Conservation (phyloP, 2,113 vertebrate genomes). For the Caretta caretta region DNA sequence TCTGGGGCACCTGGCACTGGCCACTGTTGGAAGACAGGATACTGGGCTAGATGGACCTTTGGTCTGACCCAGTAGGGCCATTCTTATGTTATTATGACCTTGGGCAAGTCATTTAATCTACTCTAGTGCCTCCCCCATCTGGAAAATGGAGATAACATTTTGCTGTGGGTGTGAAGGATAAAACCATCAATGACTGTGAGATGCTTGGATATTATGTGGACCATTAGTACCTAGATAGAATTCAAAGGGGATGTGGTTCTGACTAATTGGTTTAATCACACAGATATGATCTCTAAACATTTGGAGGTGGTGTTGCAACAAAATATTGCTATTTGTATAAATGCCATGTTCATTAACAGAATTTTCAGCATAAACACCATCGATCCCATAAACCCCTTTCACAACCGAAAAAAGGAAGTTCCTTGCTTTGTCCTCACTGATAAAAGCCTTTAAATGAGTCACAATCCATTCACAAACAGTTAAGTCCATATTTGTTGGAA, state of each 20-base stretch:
- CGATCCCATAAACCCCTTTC: neutral
- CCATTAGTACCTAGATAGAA: neutral
- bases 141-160: neutral
- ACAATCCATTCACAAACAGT: neutral
- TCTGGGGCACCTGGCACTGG: too few species aligned
- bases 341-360: neutral
- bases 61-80: too few species aligned
- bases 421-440: neutral
- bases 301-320: neutral
- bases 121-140: neutral
- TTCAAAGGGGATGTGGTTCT: too few species aligned
- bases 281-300: neutral
- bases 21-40: too few species aligned
- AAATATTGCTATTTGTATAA: neutral
- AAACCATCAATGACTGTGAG: neutral
- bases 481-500: neutral
- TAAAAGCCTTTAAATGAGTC: neutral
- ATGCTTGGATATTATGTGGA: neutral
- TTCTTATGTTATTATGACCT: neutral
- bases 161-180: neutral
- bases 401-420: neutral
- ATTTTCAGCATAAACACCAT: neutral
- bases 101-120: neutral
- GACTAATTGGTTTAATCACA: neutral
- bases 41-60: too few species aligned